Evolutionary conservation across 2,797 vertebrate genomes (phyloP).

Genomic region (Galaxias olidus): DNA sequence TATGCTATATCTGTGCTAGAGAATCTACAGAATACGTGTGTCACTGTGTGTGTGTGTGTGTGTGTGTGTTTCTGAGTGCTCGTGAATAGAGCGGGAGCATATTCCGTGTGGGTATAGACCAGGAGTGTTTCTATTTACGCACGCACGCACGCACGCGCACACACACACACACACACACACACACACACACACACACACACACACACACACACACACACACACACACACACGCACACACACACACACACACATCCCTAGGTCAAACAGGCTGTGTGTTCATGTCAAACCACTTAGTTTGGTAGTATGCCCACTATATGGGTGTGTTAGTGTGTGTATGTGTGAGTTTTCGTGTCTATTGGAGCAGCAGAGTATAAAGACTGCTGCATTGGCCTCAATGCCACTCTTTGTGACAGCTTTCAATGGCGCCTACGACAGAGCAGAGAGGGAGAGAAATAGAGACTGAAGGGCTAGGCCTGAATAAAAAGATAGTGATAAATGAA

Average conservation of each 20-base stretch:
- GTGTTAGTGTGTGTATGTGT: too few relatives aligned
- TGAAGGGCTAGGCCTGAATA: too few relatives aligned
- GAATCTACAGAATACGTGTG: background rate
- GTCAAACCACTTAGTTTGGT: too few relatives aligned
- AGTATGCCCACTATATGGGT: too few relatives aligned
- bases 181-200: background rate
- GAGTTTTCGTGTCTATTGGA: too few relatives aligned
- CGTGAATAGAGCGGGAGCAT: background rate
- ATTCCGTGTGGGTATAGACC: slow-evolving; percentile 3
- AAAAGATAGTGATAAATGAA: too few relatives aligned
- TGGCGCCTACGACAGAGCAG: too few relatives aligned
- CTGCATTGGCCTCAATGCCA: too few relatives aligned
- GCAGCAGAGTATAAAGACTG: too few relatives aligned
- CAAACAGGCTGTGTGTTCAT: background rate
- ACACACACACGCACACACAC: slow-evolving; percentile 5
- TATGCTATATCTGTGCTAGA: background rate
- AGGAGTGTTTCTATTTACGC: background rate
- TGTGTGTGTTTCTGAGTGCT: background rate
- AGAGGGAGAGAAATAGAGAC: too few relatives aligned
- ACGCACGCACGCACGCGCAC: background rate
- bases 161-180: background rate
- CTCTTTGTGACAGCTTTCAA: too few relatives aligned
- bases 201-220: slow-evolving; percentile 1
- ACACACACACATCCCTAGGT: background rate
- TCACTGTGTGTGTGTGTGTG: slow-evolving; percentile 6